These are phyloP conservation scores for Odontocolon sp. DNA, from an alignment of 2,888 invertebrate genomes.

Conservation along the genomic window DNA sequence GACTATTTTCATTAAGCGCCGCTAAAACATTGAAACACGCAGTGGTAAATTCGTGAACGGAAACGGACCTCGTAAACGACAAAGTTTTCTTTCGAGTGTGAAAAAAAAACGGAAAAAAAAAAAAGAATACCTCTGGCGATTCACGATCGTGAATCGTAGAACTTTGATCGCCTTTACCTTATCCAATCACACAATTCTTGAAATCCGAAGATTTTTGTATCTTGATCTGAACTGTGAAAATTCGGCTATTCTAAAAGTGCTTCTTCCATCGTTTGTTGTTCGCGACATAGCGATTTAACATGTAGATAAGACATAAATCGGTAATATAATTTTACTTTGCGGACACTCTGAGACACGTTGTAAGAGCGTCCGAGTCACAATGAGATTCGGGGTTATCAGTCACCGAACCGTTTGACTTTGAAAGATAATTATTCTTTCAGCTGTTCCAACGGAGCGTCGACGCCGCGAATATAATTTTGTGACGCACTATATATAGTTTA, in stretches of 20 bases:
- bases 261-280: conserved; percentile 56
- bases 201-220: conserved; percentile 10
- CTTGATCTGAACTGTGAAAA: not conserved
- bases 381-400: not conserved
- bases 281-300: conserved; percentile 44
- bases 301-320: conserved; percentile 49
- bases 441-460: not conserved
- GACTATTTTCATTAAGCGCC: conserved; percentile 7
- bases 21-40: conserved; percentile 25
- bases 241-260: conserved; percentile 37
- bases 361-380: conserved; percentile 8
- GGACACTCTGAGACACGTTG: not conserved
- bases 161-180: not conserved
- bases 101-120: too few relatives aligned
- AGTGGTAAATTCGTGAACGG: conserved; percentile 30
- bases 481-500: conserved; percentile 49
- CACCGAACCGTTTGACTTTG: not conserved
- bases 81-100: not conserved
- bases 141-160: not conserved
- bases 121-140: not conserved
- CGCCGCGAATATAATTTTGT: conserved; percentile 2
- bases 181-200: not conserved
- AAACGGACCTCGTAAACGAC: conserved; percentile 7
- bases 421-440: not conserved
- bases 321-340: conserved; percentile 27